Percentiles rank a stretch among this genome's conserved stretches.
These are phyloP conservation scores for Catocala nupta DNA, from an alignment of 2,888 invertebrate genomes.

Conservation along the genomic window DNA sequence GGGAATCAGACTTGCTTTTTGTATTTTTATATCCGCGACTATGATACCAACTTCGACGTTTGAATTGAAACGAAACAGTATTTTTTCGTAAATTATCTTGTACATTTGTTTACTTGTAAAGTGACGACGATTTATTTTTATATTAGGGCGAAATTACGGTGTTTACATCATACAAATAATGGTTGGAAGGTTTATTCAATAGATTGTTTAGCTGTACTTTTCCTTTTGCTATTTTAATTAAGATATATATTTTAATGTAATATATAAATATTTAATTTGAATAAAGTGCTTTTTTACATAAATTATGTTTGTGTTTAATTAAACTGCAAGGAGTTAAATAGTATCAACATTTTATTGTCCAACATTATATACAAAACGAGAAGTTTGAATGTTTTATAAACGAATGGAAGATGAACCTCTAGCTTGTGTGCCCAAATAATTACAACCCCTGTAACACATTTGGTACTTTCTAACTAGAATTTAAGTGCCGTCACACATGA, in stretches of 20 bases:
- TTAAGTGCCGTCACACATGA: conserved; percentile 26
- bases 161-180: conserved; percentile 71
- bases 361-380: conserved; percentile 72
- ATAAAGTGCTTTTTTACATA: conserved; percentile 85
- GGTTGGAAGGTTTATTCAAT: conserved; percentile 83
- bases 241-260: conserved; percentile 87
- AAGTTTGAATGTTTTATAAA: conserved; percentile 52
- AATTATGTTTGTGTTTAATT: conserved; percentile 43
- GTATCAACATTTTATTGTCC: conserved; percentile 69
- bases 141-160: conserved; percentile 76
- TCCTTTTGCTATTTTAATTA: conserved; percentile 84
- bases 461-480: conserved; percentile 59
- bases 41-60: conserved; percentile 66
- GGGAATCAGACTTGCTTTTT: conserved; percentile 82
- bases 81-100: conserved; percentile 74
- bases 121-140: conserved; percentile 69
- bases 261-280: conserved; percentile 87
- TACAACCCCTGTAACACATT: conserved; percentile 62
- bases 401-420: conserved; percentile 57
- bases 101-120: conserved; percentile 74
- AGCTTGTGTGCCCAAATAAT: conserved; percentile 64
- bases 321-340: conserved; percentile 22
- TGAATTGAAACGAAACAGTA: conserved; percentile 74
- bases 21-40: conserved; percentile 84
- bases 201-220: conserved; percentile 84